These are phyloP conservation scores for Diplosoma virens DNA, from an alignment of 23 tunicate species.

Conservation along the genomic window DNA sequence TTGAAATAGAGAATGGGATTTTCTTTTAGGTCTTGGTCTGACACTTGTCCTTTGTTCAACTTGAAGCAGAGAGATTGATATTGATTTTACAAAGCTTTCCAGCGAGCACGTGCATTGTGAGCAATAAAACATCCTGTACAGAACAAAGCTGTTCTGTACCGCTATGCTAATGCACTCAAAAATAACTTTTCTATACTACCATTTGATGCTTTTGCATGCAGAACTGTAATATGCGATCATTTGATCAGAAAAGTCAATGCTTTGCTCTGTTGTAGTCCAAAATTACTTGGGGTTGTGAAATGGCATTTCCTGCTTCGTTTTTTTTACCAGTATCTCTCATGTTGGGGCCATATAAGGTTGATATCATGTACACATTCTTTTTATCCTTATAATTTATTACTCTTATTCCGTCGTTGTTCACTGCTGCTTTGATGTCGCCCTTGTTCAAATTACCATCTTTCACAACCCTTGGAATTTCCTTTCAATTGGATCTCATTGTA, in stretches of 20 bases:
- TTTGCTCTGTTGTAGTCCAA: conserved; percentile 29
- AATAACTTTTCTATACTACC: conserved; percentile 11
- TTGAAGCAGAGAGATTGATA: conserved; percentile 13
- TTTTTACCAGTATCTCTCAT: conserved; percentile 11
- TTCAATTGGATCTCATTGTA: conserved; percentile 18
- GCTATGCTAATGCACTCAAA: conserved; percentile 14
- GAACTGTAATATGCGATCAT: too few species aligned
- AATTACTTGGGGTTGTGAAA: conserved; percentile 12
- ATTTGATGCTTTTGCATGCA: conserved; percentile 25
- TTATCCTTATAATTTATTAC: conserved; percentile 18
- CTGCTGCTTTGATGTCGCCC: conserved; percentile 14
- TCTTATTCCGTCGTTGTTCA: conserved; percentile 22
- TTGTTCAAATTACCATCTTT: conserved; percentile 11
- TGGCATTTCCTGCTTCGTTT: conserved; percentile 9
- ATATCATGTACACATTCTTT: conserved; percentile 14
- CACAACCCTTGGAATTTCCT: not conserved
- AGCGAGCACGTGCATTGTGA: not conserved
- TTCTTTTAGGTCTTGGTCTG: too few species aligned
- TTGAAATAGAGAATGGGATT: too few species aligned
- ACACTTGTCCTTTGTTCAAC: conserved; percentile 13
- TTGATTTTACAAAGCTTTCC: conserved; percentile 7
- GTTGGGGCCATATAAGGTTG: conserved; percentile 12
- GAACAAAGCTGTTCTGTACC: conserved; percentile 15
- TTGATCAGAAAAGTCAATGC: too few species aligned
- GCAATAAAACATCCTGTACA: conserved; percentile 11